Evolutionary conservation across 2,797 vertebrate species (phyloP), one percentile per base, ranked within the genome.

Genomic region (Peromyscus aztecus): DNA sequence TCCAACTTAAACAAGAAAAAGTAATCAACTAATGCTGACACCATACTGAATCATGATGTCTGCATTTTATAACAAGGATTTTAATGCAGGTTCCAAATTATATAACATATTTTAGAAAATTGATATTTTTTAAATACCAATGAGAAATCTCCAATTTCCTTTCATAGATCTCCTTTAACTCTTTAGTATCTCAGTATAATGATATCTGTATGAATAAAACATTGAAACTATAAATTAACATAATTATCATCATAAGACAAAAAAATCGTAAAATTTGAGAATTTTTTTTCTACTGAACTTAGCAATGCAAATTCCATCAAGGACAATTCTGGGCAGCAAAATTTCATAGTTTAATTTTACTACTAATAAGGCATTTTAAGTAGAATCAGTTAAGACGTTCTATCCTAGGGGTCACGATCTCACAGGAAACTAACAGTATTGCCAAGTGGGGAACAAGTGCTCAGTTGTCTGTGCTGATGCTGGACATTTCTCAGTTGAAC

Each of bases 1-100:
- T 24, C 69, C 31, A 92, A 71, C 31, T 82, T 96, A 52, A 94
- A 46, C 67, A 31, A 89, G 21, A 69, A 69, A 88, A 94, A 46
- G 49, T 34, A 43, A 40, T 76, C 16, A 90, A 46, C 13, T 29
- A 40, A 73, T 1, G 37, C 2, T 12, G 86, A 59, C 23, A 43
- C n/a, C 1, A 23, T n/a, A 59, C 69, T 77, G 6, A 94, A 82
- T 91, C 43, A 91, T 9, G 12, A 77, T 59, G 6, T 40, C 55
- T 6, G 1, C 9, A 57, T 67, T 73, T 92, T 93, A 81, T 61
- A 23, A 91, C 23, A 61, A 78, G 67, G 37, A 85, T 61, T 95
- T 94, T 89, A 82, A 95, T 73, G 9, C 19, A 89, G 0, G 0
- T 2, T 90, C 19, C 46, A n/a, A 75, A 34, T 90, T 91, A 78